phyloP scores from a whole-genome alignment of 2,888 invertebrate species.

The Caenorhabditis wallacei region DNA sequence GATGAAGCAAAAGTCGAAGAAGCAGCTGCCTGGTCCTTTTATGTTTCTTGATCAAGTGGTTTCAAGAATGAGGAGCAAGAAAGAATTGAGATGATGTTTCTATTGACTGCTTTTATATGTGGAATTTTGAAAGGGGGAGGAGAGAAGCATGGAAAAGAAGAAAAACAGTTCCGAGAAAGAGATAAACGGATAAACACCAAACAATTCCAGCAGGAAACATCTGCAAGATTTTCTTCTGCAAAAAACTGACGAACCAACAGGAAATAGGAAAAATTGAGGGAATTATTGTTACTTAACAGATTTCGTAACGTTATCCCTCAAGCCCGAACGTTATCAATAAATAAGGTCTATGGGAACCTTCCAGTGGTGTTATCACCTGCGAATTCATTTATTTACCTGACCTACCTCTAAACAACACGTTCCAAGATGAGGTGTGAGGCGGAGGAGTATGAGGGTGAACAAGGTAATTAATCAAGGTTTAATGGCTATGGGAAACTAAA shows the following conservation, averaged over 20 bases:
- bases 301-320: conserved; percentile 35
- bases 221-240: conserved; percentile 9
- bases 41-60: conserved; percentile 60
- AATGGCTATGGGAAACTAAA: conserved; percentile 63
- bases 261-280: background rate
- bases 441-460: conserved; percentile 27
- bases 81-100: conserved; percentile 31
- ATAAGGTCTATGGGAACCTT: conserved; percentile 46
- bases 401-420: conserved; percentile 57
- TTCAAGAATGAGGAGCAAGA: conserved; percentile 9
- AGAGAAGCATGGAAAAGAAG: background rate
- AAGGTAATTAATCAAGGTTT: conserved; percentile 64
- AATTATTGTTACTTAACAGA: conserved; percentile 24
- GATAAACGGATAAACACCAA: background rate
- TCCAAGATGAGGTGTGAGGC: conserved; percentile 40
- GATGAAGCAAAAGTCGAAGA: conserved; percentile 52
- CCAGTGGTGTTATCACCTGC: conserved; percentile 51
- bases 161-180: background rate
- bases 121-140: conserved; percentile 9
- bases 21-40: conserved; percentile 55
- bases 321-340: conserved; percentile 39
- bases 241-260: background rate
- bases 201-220: background rate
- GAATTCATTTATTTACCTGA: conserved; percentile 60
- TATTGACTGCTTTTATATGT: conserved; percentile 15